These are phyloP conservation scores for Montipora sp. DNA, from an alignment of 64 coral and sea anemone species.

Conservation along the genomic window DNA sequence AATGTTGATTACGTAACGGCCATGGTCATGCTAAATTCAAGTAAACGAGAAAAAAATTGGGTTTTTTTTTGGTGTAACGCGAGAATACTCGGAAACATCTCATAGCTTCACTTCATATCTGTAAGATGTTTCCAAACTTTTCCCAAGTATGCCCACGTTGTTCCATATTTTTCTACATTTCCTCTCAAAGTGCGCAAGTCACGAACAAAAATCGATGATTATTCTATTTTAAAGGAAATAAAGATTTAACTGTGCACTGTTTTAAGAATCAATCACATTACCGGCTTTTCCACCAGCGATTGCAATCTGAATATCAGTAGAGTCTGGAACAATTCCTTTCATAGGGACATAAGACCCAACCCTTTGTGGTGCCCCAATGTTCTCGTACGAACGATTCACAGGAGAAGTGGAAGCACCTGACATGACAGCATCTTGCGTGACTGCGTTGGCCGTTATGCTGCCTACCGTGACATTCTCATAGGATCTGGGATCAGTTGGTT, in stretches of 20 bases:
- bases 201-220: no score
- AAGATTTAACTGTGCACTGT: background rate
- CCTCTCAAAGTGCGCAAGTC: no score
- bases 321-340: constrained; percentile 2
- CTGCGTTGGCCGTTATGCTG: background rate
- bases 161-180: no score
- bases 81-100: no score
- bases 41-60: no score
- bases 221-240: no score
- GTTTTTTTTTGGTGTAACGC: no score
- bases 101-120: no score
- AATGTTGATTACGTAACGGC: no score
- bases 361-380: background rate
- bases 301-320: background rate
- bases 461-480: constrained; percentile 68
- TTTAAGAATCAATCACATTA: background rate
- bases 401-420: background rate
- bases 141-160: no score
- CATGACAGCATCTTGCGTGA: background rate
- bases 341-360: constrained; percentile 3
- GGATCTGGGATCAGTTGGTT: background rate
- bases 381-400: background rate
- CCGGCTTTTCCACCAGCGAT: background rate
- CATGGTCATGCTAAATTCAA: no score
- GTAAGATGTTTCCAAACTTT: no score